Conservation (phyloP, 1,140 invertebrate species). For the Hormaphis cornu region DNA sequence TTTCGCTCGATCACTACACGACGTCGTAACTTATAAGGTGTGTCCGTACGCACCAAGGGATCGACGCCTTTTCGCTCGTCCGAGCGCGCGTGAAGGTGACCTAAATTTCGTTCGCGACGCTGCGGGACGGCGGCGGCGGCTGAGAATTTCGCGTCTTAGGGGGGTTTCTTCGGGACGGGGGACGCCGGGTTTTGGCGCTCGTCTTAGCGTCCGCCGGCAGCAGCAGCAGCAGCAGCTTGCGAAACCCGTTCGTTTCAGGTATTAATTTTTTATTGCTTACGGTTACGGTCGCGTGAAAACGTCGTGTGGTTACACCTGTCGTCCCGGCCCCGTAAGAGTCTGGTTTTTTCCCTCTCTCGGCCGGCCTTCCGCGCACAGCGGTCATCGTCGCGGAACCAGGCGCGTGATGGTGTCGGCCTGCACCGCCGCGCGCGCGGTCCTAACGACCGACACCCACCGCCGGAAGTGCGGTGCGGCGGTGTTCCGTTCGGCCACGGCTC, state of each 20-base stretch:
- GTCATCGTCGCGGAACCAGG: no score
- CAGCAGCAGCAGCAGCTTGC: no score
- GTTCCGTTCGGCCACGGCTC: no score
- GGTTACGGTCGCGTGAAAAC: conserved; percentile 2
- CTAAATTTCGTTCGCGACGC: conserved; percentile 5
- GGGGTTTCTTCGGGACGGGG: background rate
- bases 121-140: background rate
- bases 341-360: background rate
- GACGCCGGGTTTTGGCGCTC: background rate
- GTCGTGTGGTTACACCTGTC: conserved; percentile 4
- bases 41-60: background rate
- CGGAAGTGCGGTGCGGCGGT: background rate
- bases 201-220: no score
- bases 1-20: no score
- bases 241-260: no score
- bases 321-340: no score
- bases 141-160: background rate
- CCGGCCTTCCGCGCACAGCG: no score
- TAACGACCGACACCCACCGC: background rate
- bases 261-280: no score
- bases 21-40: background rate
- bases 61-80: background rate
- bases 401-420: background rate
- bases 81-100: conserved; percentile 5
- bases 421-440: background rate